phyloP scores from a whole-genome alignment of 2,113 vertebrate species.

The Notothenia rossii region DNA sequence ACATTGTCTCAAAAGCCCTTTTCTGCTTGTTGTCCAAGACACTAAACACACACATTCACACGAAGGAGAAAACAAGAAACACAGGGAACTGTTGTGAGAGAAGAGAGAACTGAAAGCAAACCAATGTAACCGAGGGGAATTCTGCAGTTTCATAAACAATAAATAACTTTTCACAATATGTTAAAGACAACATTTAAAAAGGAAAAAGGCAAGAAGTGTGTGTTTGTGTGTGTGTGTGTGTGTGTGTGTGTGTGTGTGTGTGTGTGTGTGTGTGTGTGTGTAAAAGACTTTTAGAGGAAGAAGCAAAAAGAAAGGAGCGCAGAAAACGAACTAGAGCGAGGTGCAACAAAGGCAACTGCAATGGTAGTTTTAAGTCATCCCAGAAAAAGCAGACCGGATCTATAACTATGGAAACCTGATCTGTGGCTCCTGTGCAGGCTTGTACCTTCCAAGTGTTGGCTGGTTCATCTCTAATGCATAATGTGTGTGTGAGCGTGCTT shows the following conservation, averaged over 20 bases:
- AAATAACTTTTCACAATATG: background rate
- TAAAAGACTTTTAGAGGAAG: background rate
- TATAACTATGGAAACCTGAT: conserved; percentile 57
- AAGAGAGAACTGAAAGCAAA: conserved; percentile 26
- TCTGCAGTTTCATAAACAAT: conserved; percentile 15
- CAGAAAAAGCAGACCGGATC: conserved; percentile 35
- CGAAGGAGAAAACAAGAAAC: conserved; percentile 1
- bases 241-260: background rate
- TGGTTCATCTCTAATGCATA: background rate
- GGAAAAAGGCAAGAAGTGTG: background rate
- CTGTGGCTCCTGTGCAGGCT: conserved; percentile 19
- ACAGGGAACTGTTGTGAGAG: conserved; percentile 30
- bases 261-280: background rate
- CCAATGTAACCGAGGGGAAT: conserved; percentile 13
- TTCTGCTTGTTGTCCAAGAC: background rate
- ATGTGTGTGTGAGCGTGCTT: background rate
- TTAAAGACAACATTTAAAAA: background rate
- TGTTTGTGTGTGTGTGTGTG: too few species aligned
- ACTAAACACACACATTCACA: background rate
- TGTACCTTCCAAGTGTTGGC: background rate
- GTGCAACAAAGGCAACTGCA: conserved; percentile 20
- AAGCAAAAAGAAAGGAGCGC: too few species aligned
- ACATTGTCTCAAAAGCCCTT: conserved; percentile 29
- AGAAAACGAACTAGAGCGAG: background rate
- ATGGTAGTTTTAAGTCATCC: conserved; percentile 49